phyloP scores from a whole-genome alignment of 2,888 invertebrate species.

The Pomacea canaliculata region DNA sequence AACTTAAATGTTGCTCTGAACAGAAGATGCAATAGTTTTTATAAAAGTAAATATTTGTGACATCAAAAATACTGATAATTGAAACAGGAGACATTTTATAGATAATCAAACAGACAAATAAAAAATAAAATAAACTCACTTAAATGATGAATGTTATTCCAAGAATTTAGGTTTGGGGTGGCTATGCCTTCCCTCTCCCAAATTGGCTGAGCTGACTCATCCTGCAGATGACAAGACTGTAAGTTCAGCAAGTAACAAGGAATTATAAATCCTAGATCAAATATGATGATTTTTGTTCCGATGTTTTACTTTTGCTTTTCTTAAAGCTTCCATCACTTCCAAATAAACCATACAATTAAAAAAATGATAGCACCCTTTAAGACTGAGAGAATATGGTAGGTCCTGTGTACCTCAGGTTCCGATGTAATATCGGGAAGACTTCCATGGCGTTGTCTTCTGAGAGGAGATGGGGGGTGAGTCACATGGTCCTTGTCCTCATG shows the following conservation, averaged over 20 bases:
- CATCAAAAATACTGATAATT: too few species aligned
- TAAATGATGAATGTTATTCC: slow-evolving; percentile 28
- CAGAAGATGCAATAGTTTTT: too few species aligned
- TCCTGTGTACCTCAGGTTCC: slow-evolving; percentile 28
- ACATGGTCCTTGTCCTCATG: slow-evolving; percentile 4
- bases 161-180: slow-evolving; percentile 43
- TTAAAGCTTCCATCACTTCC: neutral
- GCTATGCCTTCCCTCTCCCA: slow-evolving; percentile 42
- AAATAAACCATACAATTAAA: neutral
- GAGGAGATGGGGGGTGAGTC: slow-evolving; percentile 6
- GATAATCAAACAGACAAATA: too few species aligned
- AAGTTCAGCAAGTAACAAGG: neutral
- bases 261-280: too few species aligned
- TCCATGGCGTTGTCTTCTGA: slow-evolving; percentile 27
- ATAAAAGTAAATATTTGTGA: too few species aligned
- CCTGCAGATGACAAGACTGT: neutral
- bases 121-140: slow-evolving; percentile 17
- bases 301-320: too few species aligned
- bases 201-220: slow-evolving; percentile 13
- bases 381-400: neutral
- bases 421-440: slow-evolving; percentile 36
- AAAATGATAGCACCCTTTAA: neutral
- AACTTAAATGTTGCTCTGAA: too few species aligned
- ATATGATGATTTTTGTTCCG: too few species aligned
- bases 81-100: too few species aligned